Conservation (phyloP, 2,113 vertebrate genomes). For the Ophiodon elongatus region DNA sequence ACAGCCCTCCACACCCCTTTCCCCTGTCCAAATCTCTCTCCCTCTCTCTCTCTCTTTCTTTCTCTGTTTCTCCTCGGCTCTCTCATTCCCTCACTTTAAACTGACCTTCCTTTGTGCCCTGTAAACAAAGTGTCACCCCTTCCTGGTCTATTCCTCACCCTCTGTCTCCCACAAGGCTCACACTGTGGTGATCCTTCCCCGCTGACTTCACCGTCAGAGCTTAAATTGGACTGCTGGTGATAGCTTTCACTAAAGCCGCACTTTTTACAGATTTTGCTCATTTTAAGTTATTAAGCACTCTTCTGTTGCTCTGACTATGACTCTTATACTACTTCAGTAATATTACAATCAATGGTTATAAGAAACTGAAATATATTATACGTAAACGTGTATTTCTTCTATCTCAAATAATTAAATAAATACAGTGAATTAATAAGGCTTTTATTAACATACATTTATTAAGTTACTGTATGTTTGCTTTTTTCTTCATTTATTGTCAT, state of each 20-base stretch:
- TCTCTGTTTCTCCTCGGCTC: constrained; percentile 16
- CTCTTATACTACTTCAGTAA: neutral
- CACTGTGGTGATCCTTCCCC: constrained; percentile 42
- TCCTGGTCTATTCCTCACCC: constrained; percentile 12
- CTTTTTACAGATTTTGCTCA: constrained; percentile 2
- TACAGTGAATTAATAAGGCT: neutral
- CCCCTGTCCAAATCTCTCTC: constrained; percentile 14
- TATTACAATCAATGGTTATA: neutral
- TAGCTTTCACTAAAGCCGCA: constrained; percentile 39
- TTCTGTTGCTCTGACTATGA: constrained; percentile 1
- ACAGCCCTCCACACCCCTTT: neutral
- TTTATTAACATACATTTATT: neutral
- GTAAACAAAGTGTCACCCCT: constrained; percentile 47
- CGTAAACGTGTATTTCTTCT: neutral
- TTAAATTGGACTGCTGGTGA: constrained; percentile 57
- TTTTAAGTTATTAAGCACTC: constrained; percentile 20
- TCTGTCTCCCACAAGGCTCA: constrained; percentile 12
- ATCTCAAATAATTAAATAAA: neutral
- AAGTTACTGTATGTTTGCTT: neutral
- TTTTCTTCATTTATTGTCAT: neutral
- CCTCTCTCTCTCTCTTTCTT: neutral
- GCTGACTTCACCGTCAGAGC: constrained; percentile 39
- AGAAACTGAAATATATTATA: constrained; percentile 1
- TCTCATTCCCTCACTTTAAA: constrained; percentile 41
- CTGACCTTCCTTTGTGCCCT: constrained; percentile 39